A percentile compares a stretch with the other conserved stretches of the same genome.
phyloP scores from a whole-genome alignment of 2,888 invertebrate genomes.

The Platycnemis pennipes region DNA sequence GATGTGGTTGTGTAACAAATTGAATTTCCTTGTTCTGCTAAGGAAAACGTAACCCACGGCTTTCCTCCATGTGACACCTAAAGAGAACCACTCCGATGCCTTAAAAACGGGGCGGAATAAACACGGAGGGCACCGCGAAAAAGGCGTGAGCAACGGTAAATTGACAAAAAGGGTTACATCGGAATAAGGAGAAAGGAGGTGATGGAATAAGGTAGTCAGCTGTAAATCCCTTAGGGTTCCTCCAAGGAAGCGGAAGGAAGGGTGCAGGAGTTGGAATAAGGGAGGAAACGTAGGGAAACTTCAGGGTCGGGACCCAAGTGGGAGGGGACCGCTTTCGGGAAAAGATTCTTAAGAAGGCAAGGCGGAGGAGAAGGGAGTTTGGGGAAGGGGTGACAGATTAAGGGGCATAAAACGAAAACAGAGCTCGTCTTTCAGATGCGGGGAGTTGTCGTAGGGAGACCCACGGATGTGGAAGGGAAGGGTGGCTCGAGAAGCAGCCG shows the following conservation, averaged over 20 bases:
- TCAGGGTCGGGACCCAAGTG: conserved; percentile 51
- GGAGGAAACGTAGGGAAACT: conserved; percentile 69
- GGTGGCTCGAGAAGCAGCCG: background rate
- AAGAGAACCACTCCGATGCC: background rate
- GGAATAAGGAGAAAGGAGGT: background rate
- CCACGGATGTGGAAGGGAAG: conserved; percentile 49
- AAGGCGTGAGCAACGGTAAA: background rate
- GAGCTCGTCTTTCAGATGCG: conserved; percentile 47
- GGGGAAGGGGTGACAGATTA: conserved; percentile 65
- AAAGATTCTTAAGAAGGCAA: conserved; percentile 16
- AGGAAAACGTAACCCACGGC: background rate
- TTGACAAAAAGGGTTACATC: conserved; percentile 32
- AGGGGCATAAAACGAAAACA: conserved; percentile 63
- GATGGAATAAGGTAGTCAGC: conserved; percentile 39
- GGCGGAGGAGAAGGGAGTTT: conserved; percentile 69
- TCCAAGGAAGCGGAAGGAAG: conserved; percentile 24
- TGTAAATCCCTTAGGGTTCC: conserved; percentile 1
- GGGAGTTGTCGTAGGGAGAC: conserved; percentile 64
- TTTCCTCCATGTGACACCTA: background rate
- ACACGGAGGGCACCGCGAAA: background rate
- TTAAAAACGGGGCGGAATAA: background rate
- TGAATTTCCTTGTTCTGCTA: background rate
- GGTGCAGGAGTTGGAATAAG: conserved; percentile 17
- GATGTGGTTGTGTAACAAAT: too few species aligned
- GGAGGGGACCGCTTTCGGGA: conserved; percentile 27